Evolutionary conservation across 2,113 vertebrate species (phyloP).

Genomic region (Phainopepla nitens): DNA sequence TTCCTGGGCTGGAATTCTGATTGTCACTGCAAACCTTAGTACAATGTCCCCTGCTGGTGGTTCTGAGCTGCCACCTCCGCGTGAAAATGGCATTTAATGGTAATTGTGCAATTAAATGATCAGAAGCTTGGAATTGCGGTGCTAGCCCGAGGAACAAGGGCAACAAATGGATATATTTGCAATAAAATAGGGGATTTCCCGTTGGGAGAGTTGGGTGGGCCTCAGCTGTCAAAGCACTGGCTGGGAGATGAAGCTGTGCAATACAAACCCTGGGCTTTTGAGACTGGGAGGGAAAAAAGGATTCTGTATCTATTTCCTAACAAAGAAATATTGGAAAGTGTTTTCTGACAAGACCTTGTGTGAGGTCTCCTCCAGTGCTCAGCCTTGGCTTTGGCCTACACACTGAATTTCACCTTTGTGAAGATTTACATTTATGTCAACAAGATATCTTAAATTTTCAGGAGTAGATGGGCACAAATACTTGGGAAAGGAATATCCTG

Average conservation of each 20-base stretch:
- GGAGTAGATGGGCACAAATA: neutral
- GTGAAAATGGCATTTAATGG: neutral
- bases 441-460: neutral
- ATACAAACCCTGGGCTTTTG: neutral
- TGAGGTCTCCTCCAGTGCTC: neutral
- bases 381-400: neutral
- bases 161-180: neutral
- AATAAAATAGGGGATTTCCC: neutral
- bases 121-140: neutral
- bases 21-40: neutral
- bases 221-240: neutral
- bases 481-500: neutral
- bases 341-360: neutral
- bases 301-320: neutral
- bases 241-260: neutral
- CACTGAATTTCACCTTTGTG: neutral
- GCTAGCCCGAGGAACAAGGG: neutral
- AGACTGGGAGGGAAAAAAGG: neutral
- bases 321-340: neutral
- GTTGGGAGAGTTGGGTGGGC: neutral
- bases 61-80: neutral
- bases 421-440: accelerated
- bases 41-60: neutral
- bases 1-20: neutral
- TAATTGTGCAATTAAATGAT: neutral